Base-by-base conservation (phyloP, 2,888 invertebrate species). In the Toxonevra muliebris region DNA sequence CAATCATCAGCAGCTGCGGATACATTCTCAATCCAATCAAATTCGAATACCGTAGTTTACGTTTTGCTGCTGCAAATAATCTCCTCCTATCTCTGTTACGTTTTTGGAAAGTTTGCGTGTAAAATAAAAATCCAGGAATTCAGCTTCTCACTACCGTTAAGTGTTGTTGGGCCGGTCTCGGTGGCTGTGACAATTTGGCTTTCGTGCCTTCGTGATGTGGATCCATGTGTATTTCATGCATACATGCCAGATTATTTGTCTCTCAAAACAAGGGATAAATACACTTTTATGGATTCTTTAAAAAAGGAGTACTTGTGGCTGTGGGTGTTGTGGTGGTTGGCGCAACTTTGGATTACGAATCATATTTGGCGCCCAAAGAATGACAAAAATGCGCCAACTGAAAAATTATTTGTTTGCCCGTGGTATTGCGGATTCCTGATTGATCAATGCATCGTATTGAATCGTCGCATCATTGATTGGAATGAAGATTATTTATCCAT, bases 41-140 rank as follows among this genome's bases (percentile, higher is more conserved):
- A 79, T 40, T 72, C 77, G 11, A 71, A 73, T 52, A 79, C 80
- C 9, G 80, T 85, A 60, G 73, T 92, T 43, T 89, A 89, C 84
- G 88, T 91, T 0, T 86, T 90, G 19, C 71, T 91, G 0, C 87
- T 93, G 42, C 94, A 95, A 83, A 87, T 91, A 1, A 71, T 85
- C 0, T 83, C 90, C 0, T 89, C 92, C 1, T 91, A 93, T 77
- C 73, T 92, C 11, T 89, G 90, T 74, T 92, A 90, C 77, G 87
- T 87, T 19, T 88, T 89, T 71, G 88, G 90, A 5, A 96, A 94
- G 86, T 93, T 94, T 75, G 92, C 95, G 0, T 95, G 94, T 86
- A 94, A 93, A 87, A 92, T 95, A 71, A 90, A 93, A 81, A 95
- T 97, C 80, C 96, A 97, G 83, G 89, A 90, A 64, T 92, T 95